Conservation (phyloP, 2,113 vertebrate genomes). For the Mesitornis unicolor region DNA sequence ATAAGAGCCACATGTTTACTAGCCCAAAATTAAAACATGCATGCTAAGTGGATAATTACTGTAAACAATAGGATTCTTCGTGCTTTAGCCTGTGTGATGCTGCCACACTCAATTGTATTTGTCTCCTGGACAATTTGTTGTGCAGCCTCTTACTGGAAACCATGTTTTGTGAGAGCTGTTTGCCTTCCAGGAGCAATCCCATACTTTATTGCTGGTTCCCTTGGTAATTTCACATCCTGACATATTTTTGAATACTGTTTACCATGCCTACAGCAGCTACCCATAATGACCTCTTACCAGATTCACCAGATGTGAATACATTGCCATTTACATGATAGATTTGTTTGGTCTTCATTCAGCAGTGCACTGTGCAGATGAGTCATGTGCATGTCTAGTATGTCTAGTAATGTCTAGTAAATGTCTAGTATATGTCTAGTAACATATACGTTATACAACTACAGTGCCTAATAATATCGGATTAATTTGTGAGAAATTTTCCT, state of each 20-base stretch:
- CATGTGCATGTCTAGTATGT: not conserved
- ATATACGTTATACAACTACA: not conserved
- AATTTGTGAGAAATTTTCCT: not conserved
- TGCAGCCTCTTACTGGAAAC: not conserved
- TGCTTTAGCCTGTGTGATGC: not conserved
- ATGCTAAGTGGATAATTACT: not conserved
- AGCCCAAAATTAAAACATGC: not conserved
- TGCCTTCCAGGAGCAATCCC: not conserved
- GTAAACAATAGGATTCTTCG: not conserved
- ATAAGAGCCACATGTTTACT: not conserved
- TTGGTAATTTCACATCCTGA: not conserved
- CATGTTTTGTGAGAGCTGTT: not conserved
- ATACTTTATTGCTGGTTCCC: not conserved
- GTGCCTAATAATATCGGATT: not conserved
- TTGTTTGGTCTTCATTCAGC: not conserved
- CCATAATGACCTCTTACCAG: not conserved
- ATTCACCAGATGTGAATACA: not conserved
- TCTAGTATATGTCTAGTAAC: accelerated
- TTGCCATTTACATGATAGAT: not conserved
- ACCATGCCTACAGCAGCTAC: not conserved
- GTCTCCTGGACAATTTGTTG: not conserved
- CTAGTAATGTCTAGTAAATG: not conserved
- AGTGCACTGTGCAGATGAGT: not conserved
- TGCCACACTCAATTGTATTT: not conserved
- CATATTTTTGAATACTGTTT: not conserved